Evolutionary conservation across 2,797 vertebrate genomes (phyloP).

Genomic region (Pipistrellus kuhlii): DNA sequence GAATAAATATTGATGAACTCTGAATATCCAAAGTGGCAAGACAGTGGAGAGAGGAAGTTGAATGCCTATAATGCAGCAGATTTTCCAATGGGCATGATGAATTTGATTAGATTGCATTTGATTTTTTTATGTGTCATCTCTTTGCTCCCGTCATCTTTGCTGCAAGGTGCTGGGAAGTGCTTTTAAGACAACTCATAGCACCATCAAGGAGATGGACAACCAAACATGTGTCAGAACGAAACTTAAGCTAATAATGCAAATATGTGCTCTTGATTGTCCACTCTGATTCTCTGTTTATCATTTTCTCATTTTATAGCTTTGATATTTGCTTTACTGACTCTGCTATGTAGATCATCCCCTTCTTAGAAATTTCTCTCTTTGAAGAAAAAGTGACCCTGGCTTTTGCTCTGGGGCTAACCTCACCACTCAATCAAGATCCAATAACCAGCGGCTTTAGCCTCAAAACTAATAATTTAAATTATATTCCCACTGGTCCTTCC

Average conservation of each 20-base stretch:
- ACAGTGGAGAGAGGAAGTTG: neutral
- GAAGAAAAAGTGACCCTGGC: neutral
- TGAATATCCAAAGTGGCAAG: neutral
- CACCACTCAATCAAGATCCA: neutral
- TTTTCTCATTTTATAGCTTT: slow-evolving; percentile 17
- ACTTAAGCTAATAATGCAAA: neutral
- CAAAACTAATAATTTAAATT: slow-evolving; percentile 37
- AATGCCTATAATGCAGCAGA: neutral
- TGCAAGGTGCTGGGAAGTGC: neutral
- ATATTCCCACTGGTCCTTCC: neutral
- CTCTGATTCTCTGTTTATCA: neutral
- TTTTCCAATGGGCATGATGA: neutral
- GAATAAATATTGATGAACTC: slow-evolving; percentile 13
- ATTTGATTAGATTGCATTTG: neutral
- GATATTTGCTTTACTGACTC: neutral
- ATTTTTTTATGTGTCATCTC: neutral
- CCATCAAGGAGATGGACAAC: neutral
- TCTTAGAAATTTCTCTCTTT: neutral
- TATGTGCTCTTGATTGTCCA: neutral
- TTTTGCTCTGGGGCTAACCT: neutral
- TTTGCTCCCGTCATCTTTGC: neutral
- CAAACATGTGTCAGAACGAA: neutral
- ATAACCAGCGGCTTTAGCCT: slow-evolving; percentile 28
- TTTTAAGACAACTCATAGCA: neutral
- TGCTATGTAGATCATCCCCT: neutral